A percentile compares a stretch with the other conserved stretches of the same genome.
phyloP scores from a whole-genome alignment of 1,140 invertebrate species.

The Argopecten irradians region DNA sequence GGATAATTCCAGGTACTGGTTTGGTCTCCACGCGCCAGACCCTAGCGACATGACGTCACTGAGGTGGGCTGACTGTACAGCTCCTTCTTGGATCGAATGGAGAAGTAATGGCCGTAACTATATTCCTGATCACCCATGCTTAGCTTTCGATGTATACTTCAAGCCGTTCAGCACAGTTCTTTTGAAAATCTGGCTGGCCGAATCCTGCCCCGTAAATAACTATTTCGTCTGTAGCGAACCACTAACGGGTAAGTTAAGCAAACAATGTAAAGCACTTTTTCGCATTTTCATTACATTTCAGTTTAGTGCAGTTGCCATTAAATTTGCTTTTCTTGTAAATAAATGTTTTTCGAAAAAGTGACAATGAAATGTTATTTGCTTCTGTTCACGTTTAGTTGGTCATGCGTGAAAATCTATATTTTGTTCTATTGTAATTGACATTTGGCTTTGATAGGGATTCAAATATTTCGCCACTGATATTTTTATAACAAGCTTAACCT shows the following conservation, averaged over 20 bases:
- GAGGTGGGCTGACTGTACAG: background rate
- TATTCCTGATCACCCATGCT: background rate
- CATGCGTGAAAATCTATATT: too few relatives aligned
- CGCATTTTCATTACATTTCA: too few relatives aligned
- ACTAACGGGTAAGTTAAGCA: background rate
- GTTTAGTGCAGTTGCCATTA: too few relatives aligned
- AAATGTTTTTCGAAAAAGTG: too few relatives aligned
- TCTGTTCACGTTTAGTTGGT: too few relatives aligned
- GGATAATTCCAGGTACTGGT: slow-evolving; percentile 21
- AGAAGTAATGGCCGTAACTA: background rate
- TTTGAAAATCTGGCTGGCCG: background rate
- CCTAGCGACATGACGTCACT: background rate
- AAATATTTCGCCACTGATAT: too few relatives aligned
- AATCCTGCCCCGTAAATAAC: background rate
- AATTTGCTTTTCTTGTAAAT: too few relatives aligned
- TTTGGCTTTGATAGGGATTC: too few relatives aligned
- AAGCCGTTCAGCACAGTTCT: background rate
- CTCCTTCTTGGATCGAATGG: background rate
- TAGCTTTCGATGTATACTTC: background rate
- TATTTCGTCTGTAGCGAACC: background rate
- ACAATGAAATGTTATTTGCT: too few relatives aligned
- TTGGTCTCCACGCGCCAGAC: slow-evolving; percentile 16
- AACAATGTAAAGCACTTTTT: too few relatives aligned
- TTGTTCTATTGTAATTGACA: too few relatives aligned
- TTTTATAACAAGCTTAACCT: too few relatives aligned